Base-by-base conservation (phyloP, 2,113 vertebrate genomes). In the Microtus ochrogaster region DNA sequence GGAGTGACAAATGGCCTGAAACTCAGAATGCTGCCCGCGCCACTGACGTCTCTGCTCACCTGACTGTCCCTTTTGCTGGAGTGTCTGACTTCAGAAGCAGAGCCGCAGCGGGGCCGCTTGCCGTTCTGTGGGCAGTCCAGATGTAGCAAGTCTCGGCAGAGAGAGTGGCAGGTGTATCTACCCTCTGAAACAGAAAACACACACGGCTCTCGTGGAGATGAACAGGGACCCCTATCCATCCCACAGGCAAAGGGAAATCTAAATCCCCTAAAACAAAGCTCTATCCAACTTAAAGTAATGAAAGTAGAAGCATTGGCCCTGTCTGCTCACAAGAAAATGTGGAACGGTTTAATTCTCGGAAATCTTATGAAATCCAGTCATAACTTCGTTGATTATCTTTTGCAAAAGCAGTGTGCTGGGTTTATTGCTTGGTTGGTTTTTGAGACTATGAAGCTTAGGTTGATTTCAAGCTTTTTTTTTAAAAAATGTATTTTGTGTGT, bases 61-160 rank as follows among this genome's bases (percentile, higher is more conserved):
- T 98, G 98, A 24, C 6, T 0, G 0, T 17, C 78, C 74, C 0
- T 96, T 93, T 68, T 93, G 36, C 87, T 66, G 2, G 95, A 79
- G 21, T 74, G 96, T 68, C 98, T 96, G 66, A 90, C 96, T 96
- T 98, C 97, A 26, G 95, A 94, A 0, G 94, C 30, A 83, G 98
- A 0, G 0, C 82, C 17, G 76, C 97, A 94, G 90, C 96, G 96
- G 66, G 98, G 97, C n/a, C 97, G 77, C 89, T 96, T 98, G 58
- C 97, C 98, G 97, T 98, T 98, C 36, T 65, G 97, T 55, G 98
- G 97, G 95, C 96, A 98, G 96, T 98, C 98, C 95, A 99, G 98
- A 93, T 98, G 98, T 77, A 99, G 98, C 94, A 98, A 97, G 66
- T 98, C 98, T 96, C 11, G 97, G 97, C 99, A 99, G 89, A 98